phyloP scores from a whole-genome alignment of 2,113 vertebrate genomes.

The Alethe castanea region DNA sequence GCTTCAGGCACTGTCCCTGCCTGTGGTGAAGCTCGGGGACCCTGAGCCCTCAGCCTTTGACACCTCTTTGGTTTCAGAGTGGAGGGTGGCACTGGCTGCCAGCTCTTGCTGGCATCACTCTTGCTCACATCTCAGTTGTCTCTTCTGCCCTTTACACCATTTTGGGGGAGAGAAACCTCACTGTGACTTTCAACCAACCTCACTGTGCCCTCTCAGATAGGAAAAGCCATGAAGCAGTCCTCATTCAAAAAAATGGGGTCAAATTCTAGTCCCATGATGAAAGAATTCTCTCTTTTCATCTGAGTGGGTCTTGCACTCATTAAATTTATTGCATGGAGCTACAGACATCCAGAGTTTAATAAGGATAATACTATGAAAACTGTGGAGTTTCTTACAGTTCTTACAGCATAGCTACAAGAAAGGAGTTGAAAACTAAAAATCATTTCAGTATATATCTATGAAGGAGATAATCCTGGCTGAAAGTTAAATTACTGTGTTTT shows the following conservation, averaged over 20 bases:
- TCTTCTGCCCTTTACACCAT: neutral
- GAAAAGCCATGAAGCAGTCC: neutral
- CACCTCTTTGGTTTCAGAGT: neutral
- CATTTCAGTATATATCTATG: neutral
- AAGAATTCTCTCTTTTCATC: neutral
- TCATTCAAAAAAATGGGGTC: neutral
- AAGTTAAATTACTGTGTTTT: neutral
- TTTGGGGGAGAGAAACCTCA: neutral
- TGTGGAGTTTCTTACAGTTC: neutral
- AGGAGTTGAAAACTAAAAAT: neutral
- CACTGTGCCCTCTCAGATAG: fast-evolving
- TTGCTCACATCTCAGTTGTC: neutral
- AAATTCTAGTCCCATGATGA: neutral
- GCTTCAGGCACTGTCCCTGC: neutral
- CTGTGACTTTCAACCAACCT: neutral
- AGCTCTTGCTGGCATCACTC: neutral
- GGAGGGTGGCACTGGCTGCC: neutral
- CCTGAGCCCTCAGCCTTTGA: neutral
- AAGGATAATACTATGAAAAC: neutral
- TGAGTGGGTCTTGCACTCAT: neutral
- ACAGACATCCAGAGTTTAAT: neutral
- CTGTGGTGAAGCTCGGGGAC: neutral
- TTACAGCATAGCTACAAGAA: neutral
- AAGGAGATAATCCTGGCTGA: neutral
- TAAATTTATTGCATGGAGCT: neutral